Conservation (phyloP, 1,140 invertebrate species). For the Pygmarrhopalites habei region DNA sequence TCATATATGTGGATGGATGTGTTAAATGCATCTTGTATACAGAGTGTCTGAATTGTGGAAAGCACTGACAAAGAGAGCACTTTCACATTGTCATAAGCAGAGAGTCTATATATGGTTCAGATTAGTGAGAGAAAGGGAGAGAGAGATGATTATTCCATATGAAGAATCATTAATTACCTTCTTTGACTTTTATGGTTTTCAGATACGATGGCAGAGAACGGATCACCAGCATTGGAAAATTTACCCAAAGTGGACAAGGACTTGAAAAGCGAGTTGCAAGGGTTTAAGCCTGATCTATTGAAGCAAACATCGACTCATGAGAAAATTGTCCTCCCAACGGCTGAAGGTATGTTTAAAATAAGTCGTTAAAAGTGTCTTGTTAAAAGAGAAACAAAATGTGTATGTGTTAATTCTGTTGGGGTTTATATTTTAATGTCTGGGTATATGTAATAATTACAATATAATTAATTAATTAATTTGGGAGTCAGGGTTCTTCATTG, state of each 20-base stretch:
- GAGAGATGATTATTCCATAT: no score
- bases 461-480: no score
- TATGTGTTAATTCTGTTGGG: no score
- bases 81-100: background rate
- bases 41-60: background rate
- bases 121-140: background rate
- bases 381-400: no score
- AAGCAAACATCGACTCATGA: constrained; percentile 77
- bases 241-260: constrained; percentile 78
- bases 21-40: no score
- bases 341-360: constrained; percentile 68
- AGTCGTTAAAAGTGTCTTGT: no score
- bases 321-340: constrained; percentile 77
- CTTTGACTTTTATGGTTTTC: constrained; percentile 6
- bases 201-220: constrained; percentile 44
- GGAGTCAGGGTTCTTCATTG: no score
- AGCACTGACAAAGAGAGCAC: background rate
- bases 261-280: constrained; percentile 78
- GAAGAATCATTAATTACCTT: background rate
- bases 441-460: no score
- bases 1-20: no score
- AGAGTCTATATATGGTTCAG: background rate
- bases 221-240: constrained; percentile 71
- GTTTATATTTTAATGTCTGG: no score
- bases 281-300: constrained; percentile 72